phyloP scores from a whole-genome alignment of 2,113 vertebrate species.

The Ifrita kowaldi region DNA sequence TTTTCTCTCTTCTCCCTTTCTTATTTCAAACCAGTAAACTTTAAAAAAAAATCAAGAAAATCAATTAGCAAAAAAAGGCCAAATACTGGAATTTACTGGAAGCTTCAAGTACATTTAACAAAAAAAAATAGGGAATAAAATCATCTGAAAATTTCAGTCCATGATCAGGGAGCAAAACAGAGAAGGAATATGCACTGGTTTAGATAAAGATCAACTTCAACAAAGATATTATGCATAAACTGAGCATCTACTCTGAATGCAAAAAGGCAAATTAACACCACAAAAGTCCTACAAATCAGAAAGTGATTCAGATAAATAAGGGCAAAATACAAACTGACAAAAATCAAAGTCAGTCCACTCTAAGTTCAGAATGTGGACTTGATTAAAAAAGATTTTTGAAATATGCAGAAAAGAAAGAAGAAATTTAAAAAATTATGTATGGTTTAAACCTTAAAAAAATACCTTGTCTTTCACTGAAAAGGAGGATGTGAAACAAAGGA shows the following conservation, averaged over 20 bases:
- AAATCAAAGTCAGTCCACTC: not conserved
- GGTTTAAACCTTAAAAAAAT: not conserved
- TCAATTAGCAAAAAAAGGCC: not conserved
- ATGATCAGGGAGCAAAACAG: not conserved
- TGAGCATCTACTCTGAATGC: not conserved
- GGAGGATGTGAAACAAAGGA: not conserved
- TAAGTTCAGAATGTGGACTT: not conserved
- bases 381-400: not conserved
- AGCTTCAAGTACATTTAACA: not conserved
- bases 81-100: not conserved
- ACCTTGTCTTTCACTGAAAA: not conserved
- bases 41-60: not conserved
- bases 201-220: not conserved
- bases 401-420: not conserved
- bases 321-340: not conserved
- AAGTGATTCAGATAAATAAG: not conserved
- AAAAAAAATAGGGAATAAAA: not conserved
- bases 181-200: not conserved
- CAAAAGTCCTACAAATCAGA: not conserved
- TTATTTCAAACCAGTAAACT: not conserved
- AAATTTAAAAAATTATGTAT: not conserved
- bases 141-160: not conserved
- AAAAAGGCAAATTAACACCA: not conserved
- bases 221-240: not conserved
- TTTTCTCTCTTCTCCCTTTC: not conserved